Percentiles rank a stretch among this genome's conserved stretches.
phyloP scores from a whole-genome alignment of 2,888 invertebrate genomes.

The Chromoteleia sp. region DNA sequence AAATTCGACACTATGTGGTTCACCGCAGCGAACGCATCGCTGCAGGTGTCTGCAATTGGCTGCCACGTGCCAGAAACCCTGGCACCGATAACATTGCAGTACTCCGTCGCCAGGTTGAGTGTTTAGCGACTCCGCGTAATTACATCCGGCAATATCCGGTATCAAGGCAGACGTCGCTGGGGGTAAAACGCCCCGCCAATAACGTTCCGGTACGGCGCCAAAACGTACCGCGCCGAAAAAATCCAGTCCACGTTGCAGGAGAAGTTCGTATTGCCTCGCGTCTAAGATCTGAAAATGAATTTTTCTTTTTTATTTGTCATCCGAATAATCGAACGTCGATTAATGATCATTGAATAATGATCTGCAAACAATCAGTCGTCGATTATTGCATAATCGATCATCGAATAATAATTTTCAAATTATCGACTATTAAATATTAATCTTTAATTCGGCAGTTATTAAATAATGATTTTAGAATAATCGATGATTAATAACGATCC shows the following conservation, averaged over 20 bases:
- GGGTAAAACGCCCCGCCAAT: slow-evolving; percentile 74
- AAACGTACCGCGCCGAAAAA: slow-evolving; percentile 85
- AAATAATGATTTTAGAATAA: no score
- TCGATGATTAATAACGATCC: no score
- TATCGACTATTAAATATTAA: no score
- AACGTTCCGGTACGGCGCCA: slow-evolving; percentile 83
- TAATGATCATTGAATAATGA: no score
- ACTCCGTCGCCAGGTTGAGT: slow-evolving; percentile 82
- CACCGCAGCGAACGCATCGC: slow-evolving; percentile 86
- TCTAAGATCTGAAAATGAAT: slow-evolving; percentile 83
- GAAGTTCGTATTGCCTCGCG: slow-evolving; percentile 83
- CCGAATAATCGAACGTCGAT: no score
- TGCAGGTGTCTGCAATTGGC: slow-evolving; percentile 85
- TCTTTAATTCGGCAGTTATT: no score
- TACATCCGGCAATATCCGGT: slow-evolving; percentile 51
- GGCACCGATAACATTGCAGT: slow-evolving; percentile 86
- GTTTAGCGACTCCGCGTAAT: slow-evolving; percentile 69
- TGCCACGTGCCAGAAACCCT: slow-evolving; percentile 86
- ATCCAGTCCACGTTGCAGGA: slow-evolving; percentile 85
- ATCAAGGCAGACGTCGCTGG: slow-evolving; percentile 17
- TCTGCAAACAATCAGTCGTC: no score
- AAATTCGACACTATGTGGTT: slow-evolving; percentile 85
- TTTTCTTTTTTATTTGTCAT: no score
- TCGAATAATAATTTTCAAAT: no score
- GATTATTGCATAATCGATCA: no score